phyloP scores from a whole-genome alignment of 2,888 invertebrate genomes.

The Dioctria rufipes region DNA sequence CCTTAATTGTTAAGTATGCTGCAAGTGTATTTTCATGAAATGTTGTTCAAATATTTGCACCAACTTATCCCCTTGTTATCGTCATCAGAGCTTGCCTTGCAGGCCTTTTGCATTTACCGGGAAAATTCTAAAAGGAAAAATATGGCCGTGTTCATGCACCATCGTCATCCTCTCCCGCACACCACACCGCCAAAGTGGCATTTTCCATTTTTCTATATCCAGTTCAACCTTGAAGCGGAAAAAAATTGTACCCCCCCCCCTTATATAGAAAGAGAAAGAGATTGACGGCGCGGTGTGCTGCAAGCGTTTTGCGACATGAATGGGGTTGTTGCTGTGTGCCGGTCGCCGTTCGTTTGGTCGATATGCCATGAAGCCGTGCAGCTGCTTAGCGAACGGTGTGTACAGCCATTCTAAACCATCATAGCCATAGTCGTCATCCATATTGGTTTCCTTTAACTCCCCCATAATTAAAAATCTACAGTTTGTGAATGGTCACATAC shows the following conservation, averaged over 20 bases:
- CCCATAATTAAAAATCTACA: slow-evolving; percentile 64
- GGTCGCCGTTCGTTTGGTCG: slow-evolving; percentile 11
- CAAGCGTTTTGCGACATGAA: not conserved
- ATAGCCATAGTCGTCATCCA: slow-evolving; percentile 54
- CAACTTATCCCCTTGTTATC: slow-evolving; percentile 53
- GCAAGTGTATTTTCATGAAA: slow-evolving; percentile 54
- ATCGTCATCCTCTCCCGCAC: slow-evolving; percentile 23
- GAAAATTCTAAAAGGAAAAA: slow-evolving; percentile 37
- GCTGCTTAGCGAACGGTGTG: slow-evolving; percentile 33
- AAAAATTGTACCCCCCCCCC: slow-evolving; percentile 10
- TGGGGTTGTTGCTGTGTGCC: slow-evolving; percentile 29
- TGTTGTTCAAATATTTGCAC: slow-evolving; percentile 52
- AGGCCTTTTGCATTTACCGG: slow-evolving; percentile 47
- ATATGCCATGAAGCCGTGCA: slow-evolving; percentile 26
- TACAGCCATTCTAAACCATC: slow-evolving; percentile 49
- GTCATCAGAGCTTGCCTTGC: slow-evolving; percentile 32
- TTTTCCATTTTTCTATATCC: slow-evolving; percentile 35
- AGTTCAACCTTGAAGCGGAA: slow-evolving; percentile 37
- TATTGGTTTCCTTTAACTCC: slow-evolving; percentile 60
- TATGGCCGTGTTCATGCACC: slow-evolving; percentile 42
- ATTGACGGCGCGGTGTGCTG: not conserved
- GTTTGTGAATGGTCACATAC: slow-evolving; percentile 54
- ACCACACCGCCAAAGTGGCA: slow-evolving; percentile 3
- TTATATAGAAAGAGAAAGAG: too few relatives aligned
- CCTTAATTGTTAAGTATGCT: slow-evolving; percentile 48